Base-by-base conservation (phyloP, 2,888 invertebrate species). In the Ophioninae sp. region DNA sequence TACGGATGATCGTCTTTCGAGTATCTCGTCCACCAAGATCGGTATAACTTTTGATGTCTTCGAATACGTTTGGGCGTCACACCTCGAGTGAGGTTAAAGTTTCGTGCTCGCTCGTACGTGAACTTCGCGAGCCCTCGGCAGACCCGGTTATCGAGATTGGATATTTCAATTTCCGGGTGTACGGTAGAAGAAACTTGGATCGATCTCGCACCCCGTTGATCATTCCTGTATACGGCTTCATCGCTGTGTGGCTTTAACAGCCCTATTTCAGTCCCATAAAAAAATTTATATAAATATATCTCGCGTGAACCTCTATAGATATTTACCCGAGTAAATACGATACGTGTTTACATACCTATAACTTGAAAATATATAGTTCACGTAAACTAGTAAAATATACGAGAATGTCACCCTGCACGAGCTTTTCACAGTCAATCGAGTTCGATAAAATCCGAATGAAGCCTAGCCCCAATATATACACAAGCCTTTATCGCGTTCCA, bases 121-220 rank as follows among this genome's bases (percentile, higher is more conserved):
- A 86, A 74, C 68, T 64, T 68, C 62, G 23, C 64, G 30, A 72
- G 68, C 20, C 20, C 77, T 30, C 61, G 30, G 23, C 57, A 64
- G 70, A 65, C 62, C 70, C 79, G 83, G 75, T 10, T 73, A 78
- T 85, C 82, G 77, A 78, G 83, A 86, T 85, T 83, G 86, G 80
- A 83, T 85, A 82, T 85, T 85, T 86, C 82, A 86, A 85, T 86
- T 86, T 86, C 83, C 81, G 68, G 79, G 70, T 67, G 72, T 82
- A 75, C 79, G 59, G 50, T 70, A 59, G 72, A 57, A 21, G 61
- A 56, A 62, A 68, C 67, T 80, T 68, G 69, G 64, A 73, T 72
- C 74, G 77, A 72, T 83, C 79, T 68, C 74, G 76, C 79, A 74
- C 69, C 69, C 39, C 83, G 68, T 75, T 79, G 79, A 76, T 79